Evolutionary conservation across 2,888 invertebrate genomes (phyloP).

Genomic region (Candidula unifasciata): DNA sequence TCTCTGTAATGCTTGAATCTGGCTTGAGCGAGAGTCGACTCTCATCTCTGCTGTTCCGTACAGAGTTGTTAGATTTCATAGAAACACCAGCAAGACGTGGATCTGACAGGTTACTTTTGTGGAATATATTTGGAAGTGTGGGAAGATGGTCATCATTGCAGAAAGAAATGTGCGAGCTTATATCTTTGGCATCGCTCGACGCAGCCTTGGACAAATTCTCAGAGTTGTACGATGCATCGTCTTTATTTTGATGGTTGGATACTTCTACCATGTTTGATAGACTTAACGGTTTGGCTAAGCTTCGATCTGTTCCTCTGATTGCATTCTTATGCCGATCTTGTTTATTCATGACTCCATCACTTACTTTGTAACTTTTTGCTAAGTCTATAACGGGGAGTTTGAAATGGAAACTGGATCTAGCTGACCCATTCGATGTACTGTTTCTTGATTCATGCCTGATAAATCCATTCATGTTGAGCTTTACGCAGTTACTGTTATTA

Average conservation of each 20-base stretch:
- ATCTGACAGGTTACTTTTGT: not conserved
- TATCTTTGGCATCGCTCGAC: no score
- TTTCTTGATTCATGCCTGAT: no score
- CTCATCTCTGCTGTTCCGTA: constrained; percentile 22
- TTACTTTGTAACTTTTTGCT: constrained; percentile 39
- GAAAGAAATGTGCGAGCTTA: no score
- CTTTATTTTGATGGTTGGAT: no score
- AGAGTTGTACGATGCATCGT: no score
- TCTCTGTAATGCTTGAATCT: constrained; percentile 13
- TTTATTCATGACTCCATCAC: constrained; percentile 17
- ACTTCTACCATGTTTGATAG: no score
- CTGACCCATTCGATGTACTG: no score
- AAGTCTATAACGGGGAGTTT: constrained; percentile 39
- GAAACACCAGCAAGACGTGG: not conserved
- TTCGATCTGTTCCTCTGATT: no score
- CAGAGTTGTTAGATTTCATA: constrained; percentile 15
- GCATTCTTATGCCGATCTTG: not conserved
- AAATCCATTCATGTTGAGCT: no score
- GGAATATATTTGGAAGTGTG: constrained; percentile 39
- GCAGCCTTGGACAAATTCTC: no score
- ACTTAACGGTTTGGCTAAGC: no score
- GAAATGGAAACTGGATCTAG: constrained; percentile 38
- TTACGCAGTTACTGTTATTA: no score
- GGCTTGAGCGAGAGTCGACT: constrained; percentile 34
- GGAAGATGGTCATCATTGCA: constrained; percentile 1